phyloP scores from a whole-genome alignment of 2,797 vertebrate species.

The Parauchenoglanis punctatus region DNA sequence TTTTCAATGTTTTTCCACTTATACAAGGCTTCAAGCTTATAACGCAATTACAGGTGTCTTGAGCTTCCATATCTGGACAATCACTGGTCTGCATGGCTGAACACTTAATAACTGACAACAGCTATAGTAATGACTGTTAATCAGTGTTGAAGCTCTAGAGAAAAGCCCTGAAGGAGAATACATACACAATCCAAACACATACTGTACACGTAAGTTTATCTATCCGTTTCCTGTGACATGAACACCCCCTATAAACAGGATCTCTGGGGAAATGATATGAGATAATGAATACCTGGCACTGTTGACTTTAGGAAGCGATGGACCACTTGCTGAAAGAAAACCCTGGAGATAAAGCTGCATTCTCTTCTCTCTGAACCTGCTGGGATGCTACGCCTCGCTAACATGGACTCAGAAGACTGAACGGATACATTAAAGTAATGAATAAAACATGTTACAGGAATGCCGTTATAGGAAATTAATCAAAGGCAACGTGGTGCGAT shows the following conservation, averaged over 20 bases:
- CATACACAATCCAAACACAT: background rate
- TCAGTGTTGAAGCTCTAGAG: background rate
- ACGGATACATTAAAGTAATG: background rate
- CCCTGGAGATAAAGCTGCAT: conserved; percentile 1
- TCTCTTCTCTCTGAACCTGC: background rate
- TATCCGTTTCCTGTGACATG: background rate
- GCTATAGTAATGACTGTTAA: background rate
- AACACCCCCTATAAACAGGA: background rate
- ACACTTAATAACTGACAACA: background rate
- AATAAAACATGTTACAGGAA: background rate
- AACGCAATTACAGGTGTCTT: background rate
- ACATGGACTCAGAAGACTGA: background rate
- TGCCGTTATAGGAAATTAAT: background rate
- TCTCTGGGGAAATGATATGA: conserved; percentile 7
- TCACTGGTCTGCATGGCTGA: background rate
- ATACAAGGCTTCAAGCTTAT: background rate
- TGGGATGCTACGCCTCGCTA: conserved; percentile 6
- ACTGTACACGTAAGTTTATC: background rate
- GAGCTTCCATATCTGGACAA: background rate
- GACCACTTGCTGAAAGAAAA: conserved; percentile 1
- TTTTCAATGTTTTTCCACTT: background rate
- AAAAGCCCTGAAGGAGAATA: background rate
- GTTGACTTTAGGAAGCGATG: background rate
- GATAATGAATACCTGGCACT: conserved; percentile 31
- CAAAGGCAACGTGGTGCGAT: background rate